Evolutionary conservation across 1,140 invertebrate species (phyloP), one percentile per base, ranked within the genome.

Genomic region (Dermatophagoides farinae): DNA sequence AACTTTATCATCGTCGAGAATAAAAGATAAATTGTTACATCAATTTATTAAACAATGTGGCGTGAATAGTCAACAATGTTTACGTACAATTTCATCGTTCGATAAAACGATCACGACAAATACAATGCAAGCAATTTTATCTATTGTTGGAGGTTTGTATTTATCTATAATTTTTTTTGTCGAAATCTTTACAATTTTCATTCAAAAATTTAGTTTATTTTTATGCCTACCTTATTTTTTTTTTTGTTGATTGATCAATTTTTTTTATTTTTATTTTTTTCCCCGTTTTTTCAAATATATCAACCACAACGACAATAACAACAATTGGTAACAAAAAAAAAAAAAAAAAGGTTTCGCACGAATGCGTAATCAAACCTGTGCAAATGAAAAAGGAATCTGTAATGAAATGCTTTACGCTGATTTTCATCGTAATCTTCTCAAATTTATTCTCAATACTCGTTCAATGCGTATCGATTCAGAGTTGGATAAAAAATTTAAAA

Each of bases 121-220:
- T 49, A 58, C 57, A 38, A 58, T 58, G 57, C 57, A 58, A n/a
- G 57, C 57, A 14, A 58, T 58, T 31, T 22, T 58, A 37, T 47
- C 57, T 14, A 41, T 58, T 58, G 41, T 58, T 16, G 57, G 39
- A 23, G 57, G 57, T 58, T 22, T 12, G 53, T 55, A n/a, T 44
- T 44, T 12, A 50, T 14, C 12, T 8, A n/a, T n/a, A 23, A 31
- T 31, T 31, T 31, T 31, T 31, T 31, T 43, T 16, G 41, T 43
- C 4, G 11, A 43, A 6, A 43, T 18, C 12, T 16, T 43, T 43
- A 18, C 41, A 14, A 43, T 16, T 43, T 43, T 18, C 12, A 1
- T 16, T 10, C 10, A 43, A 10, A 10, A 8, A 43, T 43, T 43
- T 18, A 43, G 31, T 43, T 43, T 18, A 43, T 43, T 43, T 43